These are phyloP conservation scores for Hyperoodon ampullatus DNA, from an alignment of 2,113 vertebrate species.

Conservation along the genomic window DNA sequence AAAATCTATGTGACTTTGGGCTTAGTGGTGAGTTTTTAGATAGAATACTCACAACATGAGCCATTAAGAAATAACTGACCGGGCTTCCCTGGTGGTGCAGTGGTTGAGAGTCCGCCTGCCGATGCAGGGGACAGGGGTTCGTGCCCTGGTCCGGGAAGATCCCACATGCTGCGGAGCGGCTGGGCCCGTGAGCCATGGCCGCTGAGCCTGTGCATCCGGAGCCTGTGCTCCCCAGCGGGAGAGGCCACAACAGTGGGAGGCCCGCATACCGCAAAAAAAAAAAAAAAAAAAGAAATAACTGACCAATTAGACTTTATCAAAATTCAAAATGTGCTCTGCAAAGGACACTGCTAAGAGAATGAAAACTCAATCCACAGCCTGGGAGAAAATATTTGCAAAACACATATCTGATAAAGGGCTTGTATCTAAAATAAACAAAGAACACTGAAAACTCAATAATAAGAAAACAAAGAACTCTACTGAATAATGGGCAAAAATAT, in stretches of 20 bases:
- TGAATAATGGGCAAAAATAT: not conserved
- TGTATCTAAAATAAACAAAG: not conserved
- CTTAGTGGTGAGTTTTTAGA: not conserved
- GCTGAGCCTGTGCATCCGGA: no score
- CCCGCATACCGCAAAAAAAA: no score
- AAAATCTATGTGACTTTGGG: not conserved
- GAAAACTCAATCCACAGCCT: not conserved
- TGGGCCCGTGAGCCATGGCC: no score
- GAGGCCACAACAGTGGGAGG: no score
- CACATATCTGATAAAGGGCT: not conserved
- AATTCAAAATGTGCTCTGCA: not conserved
- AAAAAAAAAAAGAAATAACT: constrained; percentile 19
- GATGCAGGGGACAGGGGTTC: no score
- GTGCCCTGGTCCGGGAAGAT: no score
- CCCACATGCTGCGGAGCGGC: no score
- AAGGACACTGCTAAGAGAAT: not conserved
- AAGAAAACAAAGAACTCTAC: not conserved
- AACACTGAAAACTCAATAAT: not conserved
- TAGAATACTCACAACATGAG: not conserved
- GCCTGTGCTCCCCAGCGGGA: no score
- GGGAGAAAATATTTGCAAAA: not conserved
- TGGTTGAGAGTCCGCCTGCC: no score
- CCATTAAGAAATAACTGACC: not conserved
- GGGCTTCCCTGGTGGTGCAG: no score
- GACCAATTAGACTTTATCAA: not conserved